phyloP scores from a whole-genome alignment of 1,140 invertebrate genomes.

The Sinella curviseta region DNA sequence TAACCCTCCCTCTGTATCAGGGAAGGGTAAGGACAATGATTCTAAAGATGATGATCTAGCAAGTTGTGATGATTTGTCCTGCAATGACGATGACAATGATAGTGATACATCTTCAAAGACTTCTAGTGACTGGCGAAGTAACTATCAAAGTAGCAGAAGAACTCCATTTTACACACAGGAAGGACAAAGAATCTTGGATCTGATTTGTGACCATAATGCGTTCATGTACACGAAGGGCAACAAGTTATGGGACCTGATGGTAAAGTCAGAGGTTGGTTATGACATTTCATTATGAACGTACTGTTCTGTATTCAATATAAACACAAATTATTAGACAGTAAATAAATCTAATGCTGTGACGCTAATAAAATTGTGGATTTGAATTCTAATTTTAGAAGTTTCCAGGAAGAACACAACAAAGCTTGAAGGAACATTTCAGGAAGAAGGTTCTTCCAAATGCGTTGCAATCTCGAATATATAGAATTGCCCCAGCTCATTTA shows the following conservation, averaged over 20 bases:
- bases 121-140: too few relatives aligned
- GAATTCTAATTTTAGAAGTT: too few relatives aligned
- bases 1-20: too few relatives aligned
- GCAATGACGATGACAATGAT: too few relatives aligned
- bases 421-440: neutral
- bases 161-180: too few relatives aligned
- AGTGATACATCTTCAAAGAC: too few relatives aligned
- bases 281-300: neutral
- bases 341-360: neutral
- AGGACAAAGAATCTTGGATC: neutral
- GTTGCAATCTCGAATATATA: neutral
- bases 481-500: neutral
- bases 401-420: neutral
- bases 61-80: too few relatives aligned
- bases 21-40: too few relatives aligned
- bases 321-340: neutral
- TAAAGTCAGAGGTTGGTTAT: neutral
- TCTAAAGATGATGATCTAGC: too few relatives aligned
- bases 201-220: neutral
- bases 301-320: neutral
- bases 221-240: neutral
- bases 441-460: neutral
- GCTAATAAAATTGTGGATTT: too few relatives aligned
- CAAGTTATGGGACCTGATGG: neutral
- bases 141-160: too few relatives aligned